Evolutionary conservation across 2,797 vertebrate species (phyloP), one percentile per base, ranked within the genome.

Genomic region (Graptemys geographica): DNA sequence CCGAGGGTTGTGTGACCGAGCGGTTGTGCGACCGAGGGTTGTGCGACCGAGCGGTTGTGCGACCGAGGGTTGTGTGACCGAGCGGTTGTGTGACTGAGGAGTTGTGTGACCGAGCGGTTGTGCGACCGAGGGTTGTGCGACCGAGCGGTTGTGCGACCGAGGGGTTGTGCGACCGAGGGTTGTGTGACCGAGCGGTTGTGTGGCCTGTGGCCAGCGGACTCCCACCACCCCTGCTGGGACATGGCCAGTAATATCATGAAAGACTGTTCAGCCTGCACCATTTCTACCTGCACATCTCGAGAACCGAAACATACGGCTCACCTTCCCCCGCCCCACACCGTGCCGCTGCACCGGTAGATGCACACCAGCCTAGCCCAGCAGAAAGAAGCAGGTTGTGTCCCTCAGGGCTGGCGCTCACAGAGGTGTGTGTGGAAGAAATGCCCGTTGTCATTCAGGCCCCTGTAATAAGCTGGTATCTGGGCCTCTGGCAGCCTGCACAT

Each of bases 401-500:
- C 31, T 79, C 37, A 52, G 44, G 33, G 6, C 13, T 7, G 41
- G 31, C n/a, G 27, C n/a, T 78, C 84, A 56, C 41, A 28, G 33
- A 28, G 33, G 9, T 55, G 49, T 5, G 44, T 33, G 8, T 51
- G 31, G 23, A 11, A 59, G 59, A 84, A 86, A 84, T 18, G 65
- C 7, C 15, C 2, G 3, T 33, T 72, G 18, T 19, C 65, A 7
- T 16, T 37, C 65, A 69, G 65, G 56, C 25, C 11, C 11, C 11
- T 28, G 57, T 56, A 31, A 59, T 3, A 28, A 59, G 11, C 11
- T 12, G 11, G 12, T 11, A 4, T 21, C n/a, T 37, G 0, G 4
- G 4, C 33, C 1, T 1, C 11, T 21, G 0, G 31, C 0, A 19
- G 27, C 53, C 28, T 5, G 6, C 19, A 11, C 12, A n/a, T 5